phyloP scores from a whole-genome alignment of 2,888 invertebrate species.

The Athalia cordata region DNA sequence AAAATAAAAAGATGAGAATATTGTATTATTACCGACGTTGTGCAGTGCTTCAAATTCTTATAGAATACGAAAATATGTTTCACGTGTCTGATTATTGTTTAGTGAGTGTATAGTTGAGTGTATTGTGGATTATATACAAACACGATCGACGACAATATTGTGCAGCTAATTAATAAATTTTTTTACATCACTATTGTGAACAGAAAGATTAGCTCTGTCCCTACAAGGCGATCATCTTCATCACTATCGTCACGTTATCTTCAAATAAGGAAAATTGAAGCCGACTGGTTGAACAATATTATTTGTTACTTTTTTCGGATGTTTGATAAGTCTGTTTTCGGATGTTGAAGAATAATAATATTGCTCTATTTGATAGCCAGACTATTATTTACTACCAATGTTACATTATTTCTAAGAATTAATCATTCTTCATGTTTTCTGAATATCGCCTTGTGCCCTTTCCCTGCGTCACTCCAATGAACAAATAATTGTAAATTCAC shows the following conservation, averaged over 20 bases:
- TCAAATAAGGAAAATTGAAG: constrained; percentile 6
- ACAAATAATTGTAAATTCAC: constrained; percentile 33
- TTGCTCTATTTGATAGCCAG: too few species aligned
- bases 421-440: too few species aligned
- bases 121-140: background rate
- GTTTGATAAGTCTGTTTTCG: background rate
- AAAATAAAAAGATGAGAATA: too few species aligned
- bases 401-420: too few species aligned
- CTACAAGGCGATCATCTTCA: background rate
- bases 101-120: background rate
- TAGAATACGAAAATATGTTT: background rate
- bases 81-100: background rate
- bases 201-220: constrained; percentile 18
- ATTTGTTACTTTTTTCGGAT: background rate
- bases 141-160: background rate
- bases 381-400: too few species aligned
- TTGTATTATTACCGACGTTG: too few species aligned
- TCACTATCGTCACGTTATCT: constrained; percentile 6
- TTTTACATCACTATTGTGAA: constrained; percentile 7
- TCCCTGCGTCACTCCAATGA: background rate
- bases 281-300: constrained; percentile 8
- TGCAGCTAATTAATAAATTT: background rate
- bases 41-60: too few species aligned
- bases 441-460: too few species aligned
- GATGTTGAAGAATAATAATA: too few species aligned